Evolutionary conservation across 2,888 invertebrate genomes (phyloP), one percentile per base, ranked within the genome.

Genomic region (Nezara viridula): DNA sequence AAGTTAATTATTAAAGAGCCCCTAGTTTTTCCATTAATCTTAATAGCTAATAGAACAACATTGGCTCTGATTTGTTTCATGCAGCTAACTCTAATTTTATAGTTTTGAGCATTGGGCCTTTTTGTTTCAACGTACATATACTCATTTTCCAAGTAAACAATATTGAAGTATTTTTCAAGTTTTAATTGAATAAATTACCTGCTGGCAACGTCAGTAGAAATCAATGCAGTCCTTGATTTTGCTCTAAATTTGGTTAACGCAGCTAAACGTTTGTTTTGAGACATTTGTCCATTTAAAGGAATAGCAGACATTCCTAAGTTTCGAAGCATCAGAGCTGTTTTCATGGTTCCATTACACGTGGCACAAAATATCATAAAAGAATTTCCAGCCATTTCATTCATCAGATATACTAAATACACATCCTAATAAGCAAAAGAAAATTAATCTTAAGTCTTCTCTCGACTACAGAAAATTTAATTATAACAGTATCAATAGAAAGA

Each of bases 241-340:
- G 96, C 96, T 93, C 98, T 98, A 93, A 99, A 99, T 94, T 99
- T 99, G 91, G 98, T 98, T 32, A 99, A 94, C 0, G 99, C 96
- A 0, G 98, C 99, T 85, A 99, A 94, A 52, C 99, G 95, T 92
- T 99, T 99, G 92, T 98, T 98, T 93, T 99, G 99, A 24, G 97
- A 96, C 98, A 99, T 98, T 94, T 99, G 98, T 0, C 99, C 99
- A 93, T 99, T 98, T n/a, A 99, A 94, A 0, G 99, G 99, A 86
- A 99, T 97, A 0, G 99, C 99, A 2, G 96, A 96, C 90, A 99
- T 95, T 14, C 99, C 99, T 21, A 99, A 94, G 92, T 97, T 97
- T 86, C 99, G 94, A 90, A 99, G 94, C 93, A 99, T 95, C 60
- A 99, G 93, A 0, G 99, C 98, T 0, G 97, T 96, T 90, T 98